Percentiles rank a stretch among this genome's conserved stretches.
These are phyloP conservation scores for Neuroterus valhalla DNA, from an alignment of 1,140 invertebrate genomes.

Conservation along the genomic window DNA sequence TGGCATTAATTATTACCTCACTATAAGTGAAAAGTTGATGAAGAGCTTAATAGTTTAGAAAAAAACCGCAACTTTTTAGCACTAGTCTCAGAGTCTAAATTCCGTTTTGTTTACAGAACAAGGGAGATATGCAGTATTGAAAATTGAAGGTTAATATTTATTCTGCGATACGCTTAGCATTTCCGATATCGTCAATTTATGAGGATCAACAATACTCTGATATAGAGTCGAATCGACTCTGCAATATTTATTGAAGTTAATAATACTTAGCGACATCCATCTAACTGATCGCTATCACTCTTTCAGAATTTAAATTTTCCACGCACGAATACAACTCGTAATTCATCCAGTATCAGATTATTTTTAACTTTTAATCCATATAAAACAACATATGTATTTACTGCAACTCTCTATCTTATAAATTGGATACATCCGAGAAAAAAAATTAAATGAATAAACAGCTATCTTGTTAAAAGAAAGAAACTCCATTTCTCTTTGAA, in stretches of 20 bases:
- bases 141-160: background rate
- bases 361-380: background rate
- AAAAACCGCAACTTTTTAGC: too few relatives aligned
- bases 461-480: background rate
- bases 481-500: background rate
- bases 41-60: too few relatives aligned
- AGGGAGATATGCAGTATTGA: background rate
- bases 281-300: background rate
- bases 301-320: too few relatives aligned
- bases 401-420: background rate
- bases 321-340: background rate
- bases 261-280: background rate
- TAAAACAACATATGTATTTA: background rate
- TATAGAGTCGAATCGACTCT: background rate
- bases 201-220: background rate
- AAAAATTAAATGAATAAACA: background rate
- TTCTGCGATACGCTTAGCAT: background rate
- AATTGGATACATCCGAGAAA: too few relatives aligned
- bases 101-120: background rate
- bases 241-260: background rate
- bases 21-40: too few relatives aligned
- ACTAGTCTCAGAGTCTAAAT: too few relatives aligned
- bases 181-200: background rate
- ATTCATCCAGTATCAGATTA: background rate
- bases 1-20: too few relatives aligned